Conservation (phyloP, 2,888 invertebrate genomes). For the Noctua pronuba region DNA sequence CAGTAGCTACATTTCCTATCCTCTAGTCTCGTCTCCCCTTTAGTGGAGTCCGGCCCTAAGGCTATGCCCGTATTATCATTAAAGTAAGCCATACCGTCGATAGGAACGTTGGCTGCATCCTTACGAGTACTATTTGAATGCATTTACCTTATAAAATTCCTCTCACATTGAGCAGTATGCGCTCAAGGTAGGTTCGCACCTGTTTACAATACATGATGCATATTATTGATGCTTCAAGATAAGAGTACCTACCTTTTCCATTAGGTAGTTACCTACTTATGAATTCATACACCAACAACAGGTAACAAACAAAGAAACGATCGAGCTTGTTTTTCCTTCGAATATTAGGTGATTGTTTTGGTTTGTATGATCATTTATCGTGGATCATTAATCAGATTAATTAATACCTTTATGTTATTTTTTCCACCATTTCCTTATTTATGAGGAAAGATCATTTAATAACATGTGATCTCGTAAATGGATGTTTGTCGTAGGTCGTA, state of each 20-base stretch:
- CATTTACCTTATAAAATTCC: conserved; percentile 55
- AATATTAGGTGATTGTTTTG: neutral
- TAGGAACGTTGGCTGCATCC: conserved; percentile 43
- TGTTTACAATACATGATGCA: conserved; percentile 52
- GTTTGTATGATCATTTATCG: conserved; percentile 6
- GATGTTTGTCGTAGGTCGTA: neutral
- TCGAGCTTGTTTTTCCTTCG: conserved; percentile 4
- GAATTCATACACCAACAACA: conserved; percentile 9
- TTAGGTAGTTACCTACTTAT: conserved; percentile 2
- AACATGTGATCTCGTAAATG: conserved; percentile 5
- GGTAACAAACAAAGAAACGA: conserved; percentile 14
- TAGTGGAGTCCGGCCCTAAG: neutral
- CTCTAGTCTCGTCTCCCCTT: neutral
- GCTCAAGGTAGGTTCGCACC: conserved; percentile 52
- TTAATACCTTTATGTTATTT: conserved; percentile 3
- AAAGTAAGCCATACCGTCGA: too few species aligned
- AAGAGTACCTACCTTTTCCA: conserved; percentile 6
- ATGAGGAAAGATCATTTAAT: neutral
- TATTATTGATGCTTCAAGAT: conserved; percentile 28
- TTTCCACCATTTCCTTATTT: conserved; percentile 11
- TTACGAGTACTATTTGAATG: conserved; percentile 44
- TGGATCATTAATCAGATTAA: neutral
- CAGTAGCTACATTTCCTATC: neutral
- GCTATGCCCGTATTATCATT: neutral
- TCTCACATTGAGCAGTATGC: conserved; percentile 40